Evolutionary conservation across 2,113 vertebrate genomes (phyloP), one percentile per base, ranked within the genome.

Genomic region (Hippotragus niger): DNA sequence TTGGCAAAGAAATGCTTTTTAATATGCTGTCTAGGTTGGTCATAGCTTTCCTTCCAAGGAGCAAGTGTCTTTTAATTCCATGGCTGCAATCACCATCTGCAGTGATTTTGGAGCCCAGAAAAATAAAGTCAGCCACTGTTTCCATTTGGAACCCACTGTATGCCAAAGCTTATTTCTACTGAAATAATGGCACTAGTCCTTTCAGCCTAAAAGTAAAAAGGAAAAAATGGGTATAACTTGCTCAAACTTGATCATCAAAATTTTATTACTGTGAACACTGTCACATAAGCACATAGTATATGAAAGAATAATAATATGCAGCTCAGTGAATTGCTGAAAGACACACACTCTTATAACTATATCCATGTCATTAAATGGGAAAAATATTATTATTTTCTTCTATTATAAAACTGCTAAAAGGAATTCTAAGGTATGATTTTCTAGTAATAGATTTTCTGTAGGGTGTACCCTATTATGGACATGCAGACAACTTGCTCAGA

Each of bases 61-160:
- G 17, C 17, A 67, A 67, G 64, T 0, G 8, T 36, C 64, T 67
- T n/a, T n/a, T 36, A 36, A 67, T 36, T 21, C n/a, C 64, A 21
- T 67, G n/a, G 64, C n/a, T 67, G 9, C n/a, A 36, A 1, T 67
- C 33, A 67, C 64, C 64, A 21, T 36, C 64, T 67, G 64, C 64
- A 71, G 4, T 21, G 9, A 19, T 36, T 71, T 71, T 71, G 64
- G 64, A 71, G n/a, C 64, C 17, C 9, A 58, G 0, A 71, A 23
- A 71, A 36, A 23, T 21, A 71, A 36, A 36, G 9, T 36, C n/a
- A 12, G n/a, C 5, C 64, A 71, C n/a, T 11, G 17, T 36, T 71
- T 36, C 9, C 64, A 1, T 71, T 71, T 71, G n/a, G 64, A 5
- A 36, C 0, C 0, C n/a, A 23, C 64, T 71, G n/a, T 64, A 31